Evolutionary conservation across 2,113 vertebrate genomes (phyloP).

Genomic region (Procavia capensis): DNA sequence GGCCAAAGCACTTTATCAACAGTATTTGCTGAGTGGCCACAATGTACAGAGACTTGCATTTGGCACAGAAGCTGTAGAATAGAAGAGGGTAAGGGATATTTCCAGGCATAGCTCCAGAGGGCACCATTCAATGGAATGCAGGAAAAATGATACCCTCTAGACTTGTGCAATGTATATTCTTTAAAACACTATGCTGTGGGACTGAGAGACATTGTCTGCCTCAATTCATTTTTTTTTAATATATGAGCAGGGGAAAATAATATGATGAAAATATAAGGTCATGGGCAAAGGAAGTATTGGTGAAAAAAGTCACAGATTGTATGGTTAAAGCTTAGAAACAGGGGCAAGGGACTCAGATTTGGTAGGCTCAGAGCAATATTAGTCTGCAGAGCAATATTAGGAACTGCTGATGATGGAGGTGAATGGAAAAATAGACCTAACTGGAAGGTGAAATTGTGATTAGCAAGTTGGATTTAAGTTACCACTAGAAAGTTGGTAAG

Average conservation of each 20-base stretch:
- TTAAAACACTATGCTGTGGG: not conserved
- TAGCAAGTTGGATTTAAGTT: not conserved
- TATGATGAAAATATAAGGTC: not conserved
- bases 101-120: not conserved
- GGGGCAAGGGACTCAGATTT: not conserved
- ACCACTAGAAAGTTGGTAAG: not conserved
- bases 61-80: not conserved
- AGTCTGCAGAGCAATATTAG: not conserved
- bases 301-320: not conserved
- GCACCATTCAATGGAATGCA: not conserved
- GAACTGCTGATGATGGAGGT: not conserved
- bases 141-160: not conserved
- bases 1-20: not conserved
- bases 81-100: not conserved
- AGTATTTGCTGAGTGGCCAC: not conserved
- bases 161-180: not conserved
- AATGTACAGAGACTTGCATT: not conserved
- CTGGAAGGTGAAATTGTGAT: not conserved
- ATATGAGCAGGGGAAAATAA: not conserved
- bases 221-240: not conserved
- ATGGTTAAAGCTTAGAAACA: not conserved
- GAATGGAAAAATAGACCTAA: not conserved
- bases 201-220: not conserved
- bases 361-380: not conserved
- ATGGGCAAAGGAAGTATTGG: not conserved